Conservation (phyloP, 2,888 invertebrate species). For the Amphipoea oculea region DNA sequence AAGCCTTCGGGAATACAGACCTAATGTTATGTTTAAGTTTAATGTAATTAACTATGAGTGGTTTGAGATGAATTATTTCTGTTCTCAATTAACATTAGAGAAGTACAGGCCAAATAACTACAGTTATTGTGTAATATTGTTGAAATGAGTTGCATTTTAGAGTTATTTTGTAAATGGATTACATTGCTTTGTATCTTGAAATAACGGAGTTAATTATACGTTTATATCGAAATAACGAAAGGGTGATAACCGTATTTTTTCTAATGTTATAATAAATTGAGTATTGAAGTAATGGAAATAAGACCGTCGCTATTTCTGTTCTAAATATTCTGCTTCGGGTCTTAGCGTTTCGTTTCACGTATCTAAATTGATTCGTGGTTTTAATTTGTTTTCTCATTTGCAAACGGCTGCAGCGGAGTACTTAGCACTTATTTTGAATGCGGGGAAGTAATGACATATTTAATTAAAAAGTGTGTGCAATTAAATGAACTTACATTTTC, state of each 20-base stretch:
- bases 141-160: too few relatives aligned
- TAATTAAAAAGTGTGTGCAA: neutral
- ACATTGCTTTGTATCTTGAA: neutral
- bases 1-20: neutral
- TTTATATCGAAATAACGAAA: neutral
- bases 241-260: too few relatives aligned
- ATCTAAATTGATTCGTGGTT: constrained; percentile 15
- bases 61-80: neutral
- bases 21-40: neutral
- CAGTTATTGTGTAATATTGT: too few relatives aligned
- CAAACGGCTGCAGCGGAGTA: neutral
- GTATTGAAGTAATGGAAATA: neutral
- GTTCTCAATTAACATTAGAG: neutral
- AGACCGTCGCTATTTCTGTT: neutral
- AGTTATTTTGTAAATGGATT: neutral
- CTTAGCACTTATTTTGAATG: neutral
- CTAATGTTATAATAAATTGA: too few relatives aligned
- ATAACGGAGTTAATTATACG: neutral
- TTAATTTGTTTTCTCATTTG: constrained; percentile 10
- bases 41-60: neutral
- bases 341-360: neutral
- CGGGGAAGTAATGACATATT: neutral
- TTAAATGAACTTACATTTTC: neutral
- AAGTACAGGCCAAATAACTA: too few relatives aligned
- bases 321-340: neutral